Evolutionary conservation across 2,888 invertebrate species (phyloP), one percentile per base, ranked within the genome.

Genomic region (Trichopria drosophilae): DNA sequence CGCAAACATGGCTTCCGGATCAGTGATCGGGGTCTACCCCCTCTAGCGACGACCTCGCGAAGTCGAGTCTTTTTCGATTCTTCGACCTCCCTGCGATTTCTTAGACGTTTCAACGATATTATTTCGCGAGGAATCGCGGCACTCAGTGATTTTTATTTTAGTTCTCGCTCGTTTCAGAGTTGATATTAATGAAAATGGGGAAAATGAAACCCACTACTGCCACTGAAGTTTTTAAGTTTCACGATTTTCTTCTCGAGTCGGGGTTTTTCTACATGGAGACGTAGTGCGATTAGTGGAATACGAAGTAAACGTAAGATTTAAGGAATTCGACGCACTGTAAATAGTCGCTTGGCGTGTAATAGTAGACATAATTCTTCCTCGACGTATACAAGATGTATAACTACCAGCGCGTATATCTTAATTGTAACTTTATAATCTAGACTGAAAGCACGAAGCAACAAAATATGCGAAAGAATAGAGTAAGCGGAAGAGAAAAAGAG

Each of bases 381-480:
- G 46, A 34, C 36, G 16, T 51, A 51, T 36, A 37, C 31, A 50
- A 49, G 40, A 46, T 52, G 52, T 53, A 53, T 53, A 44, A 59
- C 55, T 51, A 49, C 26, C 37, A 44, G 23, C 19, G 46, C 34
- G 24, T 48, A 44, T 46, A 45, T 57, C 40, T 37, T 50, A 44
- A 44, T 42, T 56, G 46, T 54, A 53, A 46, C 47, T 51, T 57
- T 53, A 32, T 51, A 53, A 45, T 56, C 63, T 71, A 69, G 69
- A 68, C 65, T 67, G 69, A 68, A 63, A 59, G 59, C 61, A 61
- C 58, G 57, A 60, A 61, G 49, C 51, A 53, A 44, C 36, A 28
- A 40, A 36, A 50, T 37, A 51, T 51, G 43, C 22, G 47, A 40
- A 45, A 51, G 44, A 31, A 43, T 23, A n/a, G n/a, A n/a, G n/a